A percentile compares a stretch with the other conserved stretches of the same genome.
These are phyloP conservation scores for Nyctibius bracteatus DNA, from an alignment of 2,113 vertebrate species.

Conservation along the genomic window DNA sequence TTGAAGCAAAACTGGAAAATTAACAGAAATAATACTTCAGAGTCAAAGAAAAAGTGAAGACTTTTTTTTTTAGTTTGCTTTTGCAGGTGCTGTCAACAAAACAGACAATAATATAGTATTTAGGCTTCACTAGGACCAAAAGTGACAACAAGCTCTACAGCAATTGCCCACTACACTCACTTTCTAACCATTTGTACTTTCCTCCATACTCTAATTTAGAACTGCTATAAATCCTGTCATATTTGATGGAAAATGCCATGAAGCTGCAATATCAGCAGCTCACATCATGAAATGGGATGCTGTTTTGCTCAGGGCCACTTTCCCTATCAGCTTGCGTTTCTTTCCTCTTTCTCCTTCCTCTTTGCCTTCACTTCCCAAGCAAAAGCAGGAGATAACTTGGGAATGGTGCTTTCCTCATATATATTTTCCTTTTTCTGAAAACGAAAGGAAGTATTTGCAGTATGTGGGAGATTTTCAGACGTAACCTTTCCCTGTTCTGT, in stretches of 20 bases:
- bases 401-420: not conserved
- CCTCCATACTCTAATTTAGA: conserved; percentile 43
- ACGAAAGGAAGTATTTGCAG: not conserved
- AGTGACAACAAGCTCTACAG: conserved; percentile 6
- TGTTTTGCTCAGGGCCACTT: conserved; percentile 15
- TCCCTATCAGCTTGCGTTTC: not conserved
- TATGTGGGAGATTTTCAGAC: not conserved
- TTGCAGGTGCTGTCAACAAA: conserved; percentile 14
- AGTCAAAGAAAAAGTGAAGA: not conserved
- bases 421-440: not conserved
- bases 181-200: conserved; percentile 36
- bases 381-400: not conserved
- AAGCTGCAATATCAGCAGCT: conserved; percentile 38
- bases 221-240: conserved; percentile 56
- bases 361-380: not conserved
- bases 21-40: not conserved
- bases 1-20: conserved; percentile 6
- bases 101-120: conserved; percentile 27
- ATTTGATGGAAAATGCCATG: conserved; percentile 51
- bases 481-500: not conserved
- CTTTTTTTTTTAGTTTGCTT: not conserved
- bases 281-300: conserved; percentile 9
- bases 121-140: conserved; percentile 3
- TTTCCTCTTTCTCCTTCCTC: not conserved
- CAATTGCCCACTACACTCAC: not conserved